A percentile compares a stretch with the other conserved stretches of the same genome.
Conservation (phyloP, 2,888 invertebrate genomes). For the Biston stratarius region DNA sequence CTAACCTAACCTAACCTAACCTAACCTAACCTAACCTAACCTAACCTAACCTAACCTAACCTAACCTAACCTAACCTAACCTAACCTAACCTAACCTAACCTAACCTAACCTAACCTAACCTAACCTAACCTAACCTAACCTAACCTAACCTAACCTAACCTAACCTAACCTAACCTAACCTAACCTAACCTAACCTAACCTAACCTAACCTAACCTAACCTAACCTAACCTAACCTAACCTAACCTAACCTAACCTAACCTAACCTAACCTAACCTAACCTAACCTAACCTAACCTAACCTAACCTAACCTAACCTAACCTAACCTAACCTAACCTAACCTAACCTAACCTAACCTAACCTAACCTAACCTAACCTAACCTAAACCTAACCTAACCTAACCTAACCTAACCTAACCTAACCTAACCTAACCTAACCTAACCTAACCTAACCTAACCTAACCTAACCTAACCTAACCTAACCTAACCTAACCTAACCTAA, state of each 20-base stretch:
- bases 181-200: conserved; percentile 6
- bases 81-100: conserved; percentile 2
- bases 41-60: conserved; percentile 2
- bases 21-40: conserved; percentile 2
- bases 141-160: conserved; percentile 1
- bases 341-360: conserved; percentile 23
- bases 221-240: conserved; percentile 5
- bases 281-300: conserved; percentile 9
- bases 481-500: conserved; percentile 31
- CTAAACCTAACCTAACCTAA: conserved; percentile 14
- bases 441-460: conserved; percentile 5
- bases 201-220: conserved; percentile 5
- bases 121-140: neutral
- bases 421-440: conserved; percentile 5
- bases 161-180: conserved; percentile 8
- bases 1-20: conserved; percentile 1
- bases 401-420: conserved; percentile 5
- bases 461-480: conserved; percentile 22
- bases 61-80: conserved; percentile 2
- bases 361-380: conserved; percentile 9
- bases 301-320: conserved; percentile 7
- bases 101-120: conserved; percentile 2
- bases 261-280: conserved; percentile 10
- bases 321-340: conserved; percentile 9
- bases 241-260: conserved; percentile 5